These are phyloP conservation scores for Cichladusa arquata DNA, from an alignment of 2,113 vertebrate genomes.

Conservation along the genomic window DNA sequence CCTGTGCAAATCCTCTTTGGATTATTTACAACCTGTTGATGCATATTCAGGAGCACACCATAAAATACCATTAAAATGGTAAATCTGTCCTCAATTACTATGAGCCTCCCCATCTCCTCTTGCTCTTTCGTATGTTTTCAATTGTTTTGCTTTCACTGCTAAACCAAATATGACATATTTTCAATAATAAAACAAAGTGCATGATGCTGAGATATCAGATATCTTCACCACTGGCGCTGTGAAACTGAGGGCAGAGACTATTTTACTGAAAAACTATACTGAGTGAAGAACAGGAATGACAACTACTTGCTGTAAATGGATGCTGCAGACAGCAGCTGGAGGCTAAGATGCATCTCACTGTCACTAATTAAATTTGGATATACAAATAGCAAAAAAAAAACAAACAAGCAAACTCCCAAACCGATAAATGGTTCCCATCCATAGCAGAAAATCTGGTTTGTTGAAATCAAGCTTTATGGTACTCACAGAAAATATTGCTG, in stretches of 20 bases:
- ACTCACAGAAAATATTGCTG: neutral
- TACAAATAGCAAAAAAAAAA: neutral
- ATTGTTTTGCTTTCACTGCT: neutral
- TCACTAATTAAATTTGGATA: neutral
- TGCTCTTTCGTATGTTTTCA: neutral
- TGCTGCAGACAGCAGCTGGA: neutral
- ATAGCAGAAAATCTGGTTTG: neutral
- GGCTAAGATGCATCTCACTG: neutral
- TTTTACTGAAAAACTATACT: neutral
- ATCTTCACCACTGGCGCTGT: neutral
- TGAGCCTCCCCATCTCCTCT: neutral
- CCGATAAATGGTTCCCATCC: neutral
- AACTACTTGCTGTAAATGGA: neutral
- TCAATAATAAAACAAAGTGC: neutral
- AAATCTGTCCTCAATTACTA: neutral
- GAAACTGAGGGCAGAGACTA: neutral
- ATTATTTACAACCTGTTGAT: conserved; percentile 46
- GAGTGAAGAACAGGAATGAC: neutral
- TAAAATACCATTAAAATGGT: conserved; percentile 16
- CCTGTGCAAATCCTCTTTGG: conserved; percentile 5
- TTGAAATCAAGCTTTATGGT: neutral
- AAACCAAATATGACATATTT: neutral
- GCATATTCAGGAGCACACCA: neutral
- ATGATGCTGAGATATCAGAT: neutral
- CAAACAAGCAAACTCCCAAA: neutral